These are phyloP conservation scores for Amphiprion ocellaris DNA, from an alignment of 2,113 vertebrate genomes.

Conservation along the genomic window DNA sequence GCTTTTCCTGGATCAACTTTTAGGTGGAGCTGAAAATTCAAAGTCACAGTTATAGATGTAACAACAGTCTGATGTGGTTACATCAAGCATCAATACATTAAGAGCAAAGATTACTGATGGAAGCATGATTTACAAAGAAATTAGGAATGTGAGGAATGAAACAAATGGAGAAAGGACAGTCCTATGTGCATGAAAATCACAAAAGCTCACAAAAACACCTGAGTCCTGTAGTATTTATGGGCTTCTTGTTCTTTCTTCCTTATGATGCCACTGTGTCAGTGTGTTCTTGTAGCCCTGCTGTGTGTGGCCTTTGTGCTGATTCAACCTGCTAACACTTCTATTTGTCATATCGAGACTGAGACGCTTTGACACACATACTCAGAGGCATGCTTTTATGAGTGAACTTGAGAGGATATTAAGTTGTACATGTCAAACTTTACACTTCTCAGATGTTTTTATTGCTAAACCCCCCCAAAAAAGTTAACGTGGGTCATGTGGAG, in stretches of 20 bases:
- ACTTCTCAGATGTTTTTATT: no score
- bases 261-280: constrained; percentile 13
- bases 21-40: no score
- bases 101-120: no score
- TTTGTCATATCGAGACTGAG: background rate
- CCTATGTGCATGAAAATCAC: background rate
- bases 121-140: background rate
- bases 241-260: background rate
- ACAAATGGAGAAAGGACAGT: no score
- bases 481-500: no score
- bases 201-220: background rate
- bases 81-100: background rate
- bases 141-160: no score
- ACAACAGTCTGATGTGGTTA: no score
- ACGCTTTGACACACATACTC: constrained; percentile 14
- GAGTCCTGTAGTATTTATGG: background rate
- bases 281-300: constrained; percentile 33
- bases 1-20: no score
- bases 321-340: constrained; percentile 23
- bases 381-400: constrained; percentile 3
- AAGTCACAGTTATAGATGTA: no score
- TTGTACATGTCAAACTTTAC: no score
- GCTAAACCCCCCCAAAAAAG: no score
- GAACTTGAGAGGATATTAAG: background rate
- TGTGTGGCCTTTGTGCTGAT: constrained; percentile 45